Percentiles rank a stretch among this genome's conserved stretches.
Evolutionary conservation across 2,797 vertebrate species (phyloP).

Genomic region (Myioborus miniatus): DNA sequence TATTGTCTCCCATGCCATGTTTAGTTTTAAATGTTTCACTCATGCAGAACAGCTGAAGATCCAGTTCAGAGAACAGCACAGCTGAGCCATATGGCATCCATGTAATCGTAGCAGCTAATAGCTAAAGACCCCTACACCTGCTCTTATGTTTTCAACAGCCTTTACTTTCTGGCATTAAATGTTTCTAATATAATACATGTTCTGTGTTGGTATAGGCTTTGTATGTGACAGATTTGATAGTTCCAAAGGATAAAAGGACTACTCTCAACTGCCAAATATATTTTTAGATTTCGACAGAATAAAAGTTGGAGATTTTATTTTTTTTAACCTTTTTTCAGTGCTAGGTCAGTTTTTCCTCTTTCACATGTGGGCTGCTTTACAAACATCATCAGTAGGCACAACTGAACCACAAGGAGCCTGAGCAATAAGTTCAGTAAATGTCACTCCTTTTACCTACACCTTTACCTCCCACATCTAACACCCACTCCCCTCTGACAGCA

Average conservation of each 20-base stretch:
- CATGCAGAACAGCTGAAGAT: not conserved
- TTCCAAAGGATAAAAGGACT: not conserved
- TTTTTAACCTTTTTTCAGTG: not conserved
- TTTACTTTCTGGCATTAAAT: not conserved
- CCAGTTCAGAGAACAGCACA: not conserved
- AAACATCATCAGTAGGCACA: slow-evolving; percentile 34
- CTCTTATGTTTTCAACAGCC: not conserved
- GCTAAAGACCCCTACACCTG: not conserved
- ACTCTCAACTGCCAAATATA: not conserved
- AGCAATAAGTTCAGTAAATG: slow-evolving; percentile 30
- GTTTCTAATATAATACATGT: not conserved
- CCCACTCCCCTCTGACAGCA: not conserved
- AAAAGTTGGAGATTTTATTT: not conserved
- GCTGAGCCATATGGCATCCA: not conserved
- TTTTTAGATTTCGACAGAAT: not conserved
- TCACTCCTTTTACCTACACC: not conserved
- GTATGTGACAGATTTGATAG: not conserved
- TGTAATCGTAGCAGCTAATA: rapidly evolving
- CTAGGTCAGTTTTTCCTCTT: not conserved
- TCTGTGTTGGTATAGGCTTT: not conserved
- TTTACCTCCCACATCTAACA: not conserved
- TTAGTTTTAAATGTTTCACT: not conserved
- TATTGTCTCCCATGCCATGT: not conserved
- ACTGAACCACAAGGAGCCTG: not conserved
- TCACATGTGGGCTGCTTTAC: not conserved